A percentile compares a stretch with the other conserved stretches of the same genome.
These are phyloP conservation scores for Clivina fossor DNA, from an alignment of 2,888 invertebrate genomes.

Conservation along the genomic window DNA sequence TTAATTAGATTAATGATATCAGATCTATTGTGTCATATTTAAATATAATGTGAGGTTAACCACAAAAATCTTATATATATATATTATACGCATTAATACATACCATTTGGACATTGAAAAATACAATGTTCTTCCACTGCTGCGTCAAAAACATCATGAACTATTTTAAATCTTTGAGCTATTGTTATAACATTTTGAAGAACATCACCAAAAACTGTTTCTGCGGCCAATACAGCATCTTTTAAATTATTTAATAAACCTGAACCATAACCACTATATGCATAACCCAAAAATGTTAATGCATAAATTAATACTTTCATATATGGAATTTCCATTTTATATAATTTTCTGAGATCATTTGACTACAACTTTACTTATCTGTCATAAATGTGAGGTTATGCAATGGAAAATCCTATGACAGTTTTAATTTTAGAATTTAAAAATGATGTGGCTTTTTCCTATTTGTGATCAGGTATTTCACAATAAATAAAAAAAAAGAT, in stretches of 20 bases:
- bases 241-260: conserved; percentile 70
- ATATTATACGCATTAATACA: conserved; percentile 37
- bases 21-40: not conserved
- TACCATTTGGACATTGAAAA: conserved; percentile 75
- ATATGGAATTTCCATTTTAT: conserved; percentile 72
- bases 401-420: conserved; percentile 7
- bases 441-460: conserved; percentile 34
- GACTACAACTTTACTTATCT: conserved; percentile 2
- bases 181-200: conserved; percentile 73
- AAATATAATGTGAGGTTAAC: not conserved
- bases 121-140: conserved; percentile 83
- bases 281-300: conserved; percentile 75
- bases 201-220: conserved; percentile 78
- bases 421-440: conserved; percentile 27
- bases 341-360: conserved; percentile 3
- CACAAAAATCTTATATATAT: not conserved
- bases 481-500: conserved; percentile 4
- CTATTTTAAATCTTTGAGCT: conserved; percentile 71
- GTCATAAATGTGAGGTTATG: conserved; percentile 34
- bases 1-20: too few relatives aligned
- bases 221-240: conserved; percentile 79
- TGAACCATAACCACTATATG: conserved; percentile 79
- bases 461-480: too few relatives aligned
- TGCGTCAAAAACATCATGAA: conserved; percentile 81
- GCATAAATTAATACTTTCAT: conserved; percentile 73